Conservation (phyloP, 2,888 invertebrate species). For the Chouioia cunea region DNA sequence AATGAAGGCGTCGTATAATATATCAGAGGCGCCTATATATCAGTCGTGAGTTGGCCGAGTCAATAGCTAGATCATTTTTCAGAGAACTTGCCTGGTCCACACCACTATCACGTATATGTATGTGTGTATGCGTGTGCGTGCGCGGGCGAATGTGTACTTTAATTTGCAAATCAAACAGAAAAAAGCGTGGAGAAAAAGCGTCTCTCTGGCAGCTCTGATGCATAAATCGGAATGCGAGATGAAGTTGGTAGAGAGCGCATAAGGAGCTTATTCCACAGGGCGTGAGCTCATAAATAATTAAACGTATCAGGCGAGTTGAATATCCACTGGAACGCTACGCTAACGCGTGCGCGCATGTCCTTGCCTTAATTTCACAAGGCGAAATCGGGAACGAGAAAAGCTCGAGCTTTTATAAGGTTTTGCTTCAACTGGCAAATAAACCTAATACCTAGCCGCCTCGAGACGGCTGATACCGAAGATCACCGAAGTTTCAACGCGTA, state of each 20-base stretch:
- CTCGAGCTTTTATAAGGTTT: not conserved
- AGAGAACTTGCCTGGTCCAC: not conserved
- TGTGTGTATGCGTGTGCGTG: not conserved
- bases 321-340: not conserved
- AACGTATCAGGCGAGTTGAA: slow-evolving; percentile 20
- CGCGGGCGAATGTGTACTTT: not conserved
- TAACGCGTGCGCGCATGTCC: too few species aligned
- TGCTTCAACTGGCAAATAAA: not conserved
- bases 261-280: slow-evolving; percentile 35
- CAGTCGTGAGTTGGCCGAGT: not conserved
- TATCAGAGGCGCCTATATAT: not conserved
- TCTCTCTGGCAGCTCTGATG: not conserved
- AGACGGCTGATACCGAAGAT: not conserved
- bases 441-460: not conserved
- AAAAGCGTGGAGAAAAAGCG: slow-evolving; percentile 9
- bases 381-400: not conserved
- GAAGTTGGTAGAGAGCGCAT: slow-evolving; percentile 3
- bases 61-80: slow-evolving; percentile 22
- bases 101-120: not conserved
- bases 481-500: too few species aligned
- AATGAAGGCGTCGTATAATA: too few species aligned
- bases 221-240: slow-evolving; percentile 40
- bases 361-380: too few species aligned
- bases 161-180: slow-evolving; percentile 37
- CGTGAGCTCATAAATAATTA: slow-evolving; percentile 42